A percentile compares a stretch with the other conserved stretches of the same genome.
phyloP scores from a whole-genome alignment of 2,113 vertebrate species.

The Zeus faber region DNA sequence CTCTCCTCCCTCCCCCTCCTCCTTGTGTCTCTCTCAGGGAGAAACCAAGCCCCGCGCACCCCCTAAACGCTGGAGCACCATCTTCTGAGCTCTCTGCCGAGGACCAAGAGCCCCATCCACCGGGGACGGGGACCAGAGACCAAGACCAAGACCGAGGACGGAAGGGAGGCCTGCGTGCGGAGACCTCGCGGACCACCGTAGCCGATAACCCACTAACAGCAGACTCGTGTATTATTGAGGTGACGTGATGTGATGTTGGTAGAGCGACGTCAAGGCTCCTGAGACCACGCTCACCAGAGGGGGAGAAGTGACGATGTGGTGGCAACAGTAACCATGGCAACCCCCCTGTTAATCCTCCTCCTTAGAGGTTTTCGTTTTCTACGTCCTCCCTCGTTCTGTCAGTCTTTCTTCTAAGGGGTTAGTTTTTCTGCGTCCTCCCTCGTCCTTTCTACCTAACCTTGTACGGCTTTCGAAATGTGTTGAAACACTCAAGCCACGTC shows the following conservation, averaged over 20 bases:
- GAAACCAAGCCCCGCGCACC: slow-evolving; percentile 75
- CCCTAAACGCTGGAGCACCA: slow-evolving; percentile 81
- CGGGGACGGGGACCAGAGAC: slow-evolving; percentile 20
- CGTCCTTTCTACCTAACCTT: no score
- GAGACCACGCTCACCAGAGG: slow-evolving; percentile 1
- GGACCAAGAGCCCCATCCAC: slow-evolving; percentile 30
- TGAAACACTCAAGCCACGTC: slow-evolving; percentile 19
- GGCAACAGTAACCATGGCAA: background rate
- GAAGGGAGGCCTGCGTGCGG: slow-evolving; percentile 32
- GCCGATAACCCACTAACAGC: slow-evolving; percentile 71
- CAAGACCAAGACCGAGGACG: slow-evolving; percentile 15
- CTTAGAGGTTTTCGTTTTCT: no score
- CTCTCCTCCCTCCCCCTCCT: background rate
- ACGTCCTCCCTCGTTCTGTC: no score
- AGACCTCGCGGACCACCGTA: slow-evolving; percentile 57
- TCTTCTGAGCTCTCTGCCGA: slow-evolving; percentile 69
- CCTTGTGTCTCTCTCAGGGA: slow-evolving; percentile 54
- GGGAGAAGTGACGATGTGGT: background rate
- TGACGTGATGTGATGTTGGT: slow-evolving; percentile 33
- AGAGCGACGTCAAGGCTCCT: slow-evolving; percentile 17
- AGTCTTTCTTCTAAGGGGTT: no score
- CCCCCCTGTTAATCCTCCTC: no score
- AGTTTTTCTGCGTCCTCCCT: no score
- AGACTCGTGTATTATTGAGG: slow-evolving; percentile 30
- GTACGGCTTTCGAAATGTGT: slow-evolving; percentile 16